These are phyloP conservation scores for Neosilurus hyrtlii DNA, from an alignment of 2,797 vertebrate species.

Conservation along the genomic window DNA sequence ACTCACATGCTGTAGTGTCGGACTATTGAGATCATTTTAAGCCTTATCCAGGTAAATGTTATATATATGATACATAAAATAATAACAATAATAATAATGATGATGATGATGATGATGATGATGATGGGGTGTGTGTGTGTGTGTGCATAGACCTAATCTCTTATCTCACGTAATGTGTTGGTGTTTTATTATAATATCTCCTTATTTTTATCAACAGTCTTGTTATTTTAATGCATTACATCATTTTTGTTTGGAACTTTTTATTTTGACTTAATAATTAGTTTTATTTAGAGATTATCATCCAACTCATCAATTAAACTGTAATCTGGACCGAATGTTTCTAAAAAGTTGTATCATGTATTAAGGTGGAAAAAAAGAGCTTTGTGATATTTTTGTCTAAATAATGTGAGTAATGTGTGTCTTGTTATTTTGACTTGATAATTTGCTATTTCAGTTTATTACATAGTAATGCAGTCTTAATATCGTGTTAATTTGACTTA, in stretches of 20 bases:
- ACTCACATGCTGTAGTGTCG: not conserved
- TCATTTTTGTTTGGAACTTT: not conserved
- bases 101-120: too few species aligned
- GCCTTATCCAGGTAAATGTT: constrained; percentile 14
- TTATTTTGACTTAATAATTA: not conserved
- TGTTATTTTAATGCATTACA: not conserved
- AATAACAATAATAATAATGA: too few species aligned
- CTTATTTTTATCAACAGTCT: not conserved
- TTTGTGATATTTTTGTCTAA: not conserved
- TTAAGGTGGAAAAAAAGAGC: not conserved
- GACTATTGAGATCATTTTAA: constrained; percentile 9
- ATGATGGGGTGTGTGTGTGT: too few species aligned
- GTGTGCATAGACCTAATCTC: too few species aligned
- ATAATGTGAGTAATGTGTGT: not conserved
- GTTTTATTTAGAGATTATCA: not conserved
- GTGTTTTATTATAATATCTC: not conserved
- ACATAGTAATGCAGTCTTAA: not conserved
- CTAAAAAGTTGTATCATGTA: not conserved
- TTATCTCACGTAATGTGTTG: too few species aligned
- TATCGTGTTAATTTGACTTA: too few species aligned
- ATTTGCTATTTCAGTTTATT: not conserved
- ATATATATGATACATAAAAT: not conserved
- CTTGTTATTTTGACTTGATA: not conserved
- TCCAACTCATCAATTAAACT: too few species aligned
- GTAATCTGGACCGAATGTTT: not conserved